Evolutionary conservation across 2,888 invertebrate genomes (phyloP).

Genomic region (Apomyelois bistriatella): DNA sequence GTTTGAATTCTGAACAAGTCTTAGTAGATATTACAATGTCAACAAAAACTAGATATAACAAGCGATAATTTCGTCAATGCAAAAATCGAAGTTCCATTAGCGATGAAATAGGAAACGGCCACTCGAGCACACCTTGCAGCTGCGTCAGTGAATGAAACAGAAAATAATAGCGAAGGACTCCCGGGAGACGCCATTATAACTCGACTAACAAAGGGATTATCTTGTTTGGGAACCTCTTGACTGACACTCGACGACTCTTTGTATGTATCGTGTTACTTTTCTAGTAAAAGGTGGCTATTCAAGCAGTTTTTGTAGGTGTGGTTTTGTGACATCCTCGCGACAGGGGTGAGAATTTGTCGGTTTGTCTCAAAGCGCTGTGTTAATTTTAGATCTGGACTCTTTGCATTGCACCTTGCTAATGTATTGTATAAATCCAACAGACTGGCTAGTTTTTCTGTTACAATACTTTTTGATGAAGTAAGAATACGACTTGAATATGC

Average conservation of each 20-base stretch:
- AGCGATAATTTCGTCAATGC: slow-evolving; percentile 38
- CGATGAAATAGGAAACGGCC: slow-evolving; percentile 68
- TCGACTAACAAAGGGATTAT: slow-evolving; percentile 73
- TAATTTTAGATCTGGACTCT: slow-evolving; percentile 29
- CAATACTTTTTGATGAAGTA: background rate
- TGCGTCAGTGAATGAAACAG: slow-evolving; percentile 64
- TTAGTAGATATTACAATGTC: slow-evolving; percentile 8
- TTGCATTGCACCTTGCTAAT: slow-evolving; percentile 53
- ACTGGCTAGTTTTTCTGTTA: slow-evolving; percentile 4
- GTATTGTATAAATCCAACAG: slow-evolving; percentile 30
- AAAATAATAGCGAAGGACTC: slow-evolving; percentile 63
- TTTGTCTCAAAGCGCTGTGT: slow-evolving; percentile 36
- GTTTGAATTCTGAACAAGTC: slow-evolving; percentile 2
- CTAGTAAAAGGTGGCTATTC: slow-evolving; percentile 55
- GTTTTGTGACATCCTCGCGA: slow-evolving; percentile 45
- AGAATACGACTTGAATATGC: background rate
- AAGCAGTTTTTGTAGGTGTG: slow-evolving; percentile 69
- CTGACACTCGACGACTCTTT: slow-evolving; percentile 63
- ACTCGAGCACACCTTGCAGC: slow-evolving; percentile 60
- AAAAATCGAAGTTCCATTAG: slow-evolving; percentile 65
- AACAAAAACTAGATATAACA: slow-evolving; percentile 18
- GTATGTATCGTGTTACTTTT: slow-evolving; percentile 69
- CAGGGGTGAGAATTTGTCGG: slow-evolving; percentile 60
- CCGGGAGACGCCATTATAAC: slow-evolving; percentile 67
- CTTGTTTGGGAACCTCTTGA: slow-evolving; percentile 78